Evolutionary conservation across 2,888 invertebrate genomes (phyloP), one percentile per base, ranked within the genome.

Genomic region (Panorpa germanica): DNA sequence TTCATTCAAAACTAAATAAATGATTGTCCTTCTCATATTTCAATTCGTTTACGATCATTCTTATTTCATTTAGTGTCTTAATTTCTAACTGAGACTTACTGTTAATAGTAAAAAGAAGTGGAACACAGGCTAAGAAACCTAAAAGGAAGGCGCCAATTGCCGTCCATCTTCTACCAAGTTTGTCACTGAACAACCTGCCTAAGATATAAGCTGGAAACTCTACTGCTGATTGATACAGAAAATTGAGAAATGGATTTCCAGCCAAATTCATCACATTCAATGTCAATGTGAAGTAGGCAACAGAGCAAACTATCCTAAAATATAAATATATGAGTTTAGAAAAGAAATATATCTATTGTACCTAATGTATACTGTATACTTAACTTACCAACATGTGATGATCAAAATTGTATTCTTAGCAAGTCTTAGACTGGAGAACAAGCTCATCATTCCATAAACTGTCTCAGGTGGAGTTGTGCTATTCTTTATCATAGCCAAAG

Each of bases 211-310:
- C 66, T 2, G 73, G 73, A 22, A 72, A 50, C 48, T 74, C 74
- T 13, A 64, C 65, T 18, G 66, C 40, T 31, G 65, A 58, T 48
- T 73, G 67, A 44, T 63, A 58, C 31, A 70, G 60, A 46, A 67
- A 70, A 47, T 70, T 71, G 35, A 71, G 41, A 45, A 68, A 71
- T 8, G 71, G 70, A 50, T 71, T 71, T 19, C 66, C 68, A 32
- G 59, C 59, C 43, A 66, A 52, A 22, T 52, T 55, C 34, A 59
- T 61, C 39, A 64, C 60, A 41, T 58, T 63, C 38, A 68, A 48
- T 14, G 64, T 43, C 32, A 65, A 44, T 7, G 61, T 54, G 34
- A 58, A 55, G 41, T 65, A 67, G 31, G 57, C 57, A 33, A 61
- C 43, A 5, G 57, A 53, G 12, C 60, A 53, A 34, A 57, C 55